phyloP scores from a whole-genome alignment of 1,140 invertebrate species.

The Drosophila serrata region DNA sequence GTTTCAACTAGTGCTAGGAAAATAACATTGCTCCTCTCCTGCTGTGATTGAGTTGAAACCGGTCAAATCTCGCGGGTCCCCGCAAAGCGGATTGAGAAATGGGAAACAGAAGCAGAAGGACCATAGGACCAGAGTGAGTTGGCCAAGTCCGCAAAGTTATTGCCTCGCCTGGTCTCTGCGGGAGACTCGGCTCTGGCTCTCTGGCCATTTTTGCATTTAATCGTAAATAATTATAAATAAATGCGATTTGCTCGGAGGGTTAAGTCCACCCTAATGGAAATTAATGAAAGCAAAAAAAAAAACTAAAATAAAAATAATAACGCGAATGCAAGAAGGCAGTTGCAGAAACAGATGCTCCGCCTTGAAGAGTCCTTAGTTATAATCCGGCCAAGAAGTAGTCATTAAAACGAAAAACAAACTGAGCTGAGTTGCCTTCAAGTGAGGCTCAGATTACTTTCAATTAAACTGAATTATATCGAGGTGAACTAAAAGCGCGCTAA shows the following conservation, averaged over 20 bases:
- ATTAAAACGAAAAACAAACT: slow-evolving; percentile 39
- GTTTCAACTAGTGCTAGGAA: slow-evolving; percentile 65
- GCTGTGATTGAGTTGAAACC: slow-evolving; percentile 79
- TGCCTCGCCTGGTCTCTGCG: slow-evolving; percentile 48
- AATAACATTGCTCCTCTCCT: slow-evolving; percentile 71
- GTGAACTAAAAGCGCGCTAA: neutral
- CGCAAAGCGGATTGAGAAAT: slow-evolving; percentile 54
- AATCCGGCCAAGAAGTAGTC: slow-evolving; percentile 18
- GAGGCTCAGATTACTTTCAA: slow-evolving; percentile 41
- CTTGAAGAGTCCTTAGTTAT: slow-evolving; percentile 10
- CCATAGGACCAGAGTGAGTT: slow-evolving; percentile 12
- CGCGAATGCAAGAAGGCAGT: slow-evolving; percentile 4
- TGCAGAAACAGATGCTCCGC: slow-evolving; percentile 19
- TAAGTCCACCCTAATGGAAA: slow-evolving; percentile 61
- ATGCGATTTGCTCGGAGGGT: slow-evolving; percentile 51
- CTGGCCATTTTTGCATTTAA: slow-evolving; percentile 63
- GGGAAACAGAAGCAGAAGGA: slow-evolving; percentile 24
- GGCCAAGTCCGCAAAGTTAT: slow-evolving; percentile 62
- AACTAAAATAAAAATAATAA: slow-evolving; percentile 39
- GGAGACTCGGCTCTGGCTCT: slow-evolving; percentile 8
- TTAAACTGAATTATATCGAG: slow-evolving; percentile 23
- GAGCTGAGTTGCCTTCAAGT: slow-evolving; percentile 24
- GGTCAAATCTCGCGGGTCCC: slow-evolving; percentile 68
- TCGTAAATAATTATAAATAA: slow-evolving; percentile 82
- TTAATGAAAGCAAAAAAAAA: slow-evolving; percentile 56